Base-by-base conservation (phyloP, 1,140 invertebrate genomes). In the Zaprionus gabonicus region DNA sequence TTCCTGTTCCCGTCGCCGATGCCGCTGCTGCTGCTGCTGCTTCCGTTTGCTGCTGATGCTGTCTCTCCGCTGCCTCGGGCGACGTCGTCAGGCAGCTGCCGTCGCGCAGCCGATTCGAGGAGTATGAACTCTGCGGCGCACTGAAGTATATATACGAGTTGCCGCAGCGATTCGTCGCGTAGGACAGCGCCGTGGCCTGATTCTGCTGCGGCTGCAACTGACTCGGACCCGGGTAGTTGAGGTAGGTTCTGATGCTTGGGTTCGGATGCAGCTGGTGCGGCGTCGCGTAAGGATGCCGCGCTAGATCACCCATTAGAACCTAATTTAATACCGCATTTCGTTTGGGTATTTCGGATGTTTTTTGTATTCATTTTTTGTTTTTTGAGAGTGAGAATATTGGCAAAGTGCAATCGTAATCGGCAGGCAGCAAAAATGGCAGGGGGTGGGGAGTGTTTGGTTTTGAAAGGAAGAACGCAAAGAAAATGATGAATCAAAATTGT, bases 61-160 rank as follows among this genome's bases (percentile, higher is more conserved):
- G 58, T 46, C 44, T 71, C 4, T 73, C 74, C 3, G 28, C 74
- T 2, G 46, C 4, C 1, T 67, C 74, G 3, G 44, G 20, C n/a
- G 60, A 6, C n/a, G 25, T 44, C 41, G 41, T 46, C 41, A 44
- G 12, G 20, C 25, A 49, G n/a, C 28, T 57, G 49, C 38, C 44
- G 44, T 84, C 85, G 0, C 85, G 79, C 69, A 90, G 59, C 4
- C 85, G 85, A 70, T 90, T 90, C 65, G 85, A 90, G 41, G 85
- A 90, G 51, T 90, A 90, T 46, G 85, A 90, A 59, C 85, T 90
- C 58, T 90, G 85, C 7, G 85, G 85, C 51, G 85, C 82, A 68
- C 82, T 70, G 53, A 64, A 90, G 53, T 85, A 90, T 27, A 85
- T 38, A 25, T 88, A 90, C 53, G 72, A 71, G 20, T 53, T 28